Evolutionary conservation across 2,888 invertebrate genomes (phyloP).

Genomic region (Ornithoptera alexandrae): DNA sequence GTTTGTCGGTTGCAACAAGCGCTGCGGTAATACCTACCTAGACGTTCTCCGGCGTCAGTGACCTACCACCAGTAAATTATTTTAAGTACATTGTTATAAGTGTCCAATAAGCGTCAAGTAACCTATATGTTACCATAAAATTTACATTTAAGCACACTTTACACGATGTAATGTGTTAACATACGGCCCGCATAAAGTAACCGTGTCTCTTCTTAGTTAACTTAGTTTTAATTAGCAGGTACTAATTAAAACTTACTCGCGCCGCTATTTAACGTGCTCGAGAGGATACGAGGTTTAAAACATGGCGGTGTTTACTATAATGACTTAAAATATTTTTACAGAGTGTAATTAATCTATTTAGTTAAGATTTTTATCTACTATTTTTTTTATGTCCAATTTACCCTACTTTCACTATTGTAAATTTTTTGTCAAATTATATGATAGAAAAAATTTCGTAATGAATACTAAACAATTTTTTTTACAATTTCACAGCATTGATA

Average conservation of each 20-base stretch:
- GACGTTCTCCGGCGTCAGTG: no score
- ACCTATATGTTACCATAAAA: conserved; percentile 18
- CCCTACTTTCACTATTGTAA: no score
- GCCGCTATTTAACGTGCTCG: conserved; percentile 21
- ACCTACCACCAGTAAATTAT: background rate
- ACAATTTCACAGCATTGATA: no score
- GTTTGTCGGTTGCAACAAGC: no score
- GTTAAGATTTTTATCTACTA: background rate
- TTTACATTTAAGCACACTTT: conserved; percentile 19
- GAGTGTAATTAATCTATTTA: background rate
- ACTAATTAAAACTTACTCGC: conserved; percentile 29
- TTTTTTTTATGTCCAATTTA: background rate
- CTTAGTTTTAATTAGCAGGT: conserved; percentile 29
- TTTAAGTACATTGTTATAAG: background rate
- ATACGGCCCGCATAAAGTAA: conserved; percentile 18
- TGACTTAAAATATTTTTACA: conserved; percentile 1
- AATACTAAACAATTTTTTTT: no score
- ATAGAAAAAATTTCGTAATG: no score
- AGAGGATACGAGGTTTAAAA: conserved; percentile 20
- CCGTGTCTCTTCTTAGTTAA: conserved; percentile 25
- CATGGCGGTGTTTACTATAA: conserved; percentile 4
- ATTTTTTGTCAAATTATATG: no score
- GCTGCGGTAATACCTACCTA: no score
- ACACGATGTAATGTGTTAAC: conserved; percentile 10
- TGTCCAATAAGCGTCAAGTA: conserved; percentile 1